A percentile compares a stretch with the other conserved stretches of the same genome.
These are phyloP conservation scores for Machaerirhynchus nigripectus DNA, from an alignment of 2,113 vertebrate genomes.

Conservation along the genomic window DNA sequence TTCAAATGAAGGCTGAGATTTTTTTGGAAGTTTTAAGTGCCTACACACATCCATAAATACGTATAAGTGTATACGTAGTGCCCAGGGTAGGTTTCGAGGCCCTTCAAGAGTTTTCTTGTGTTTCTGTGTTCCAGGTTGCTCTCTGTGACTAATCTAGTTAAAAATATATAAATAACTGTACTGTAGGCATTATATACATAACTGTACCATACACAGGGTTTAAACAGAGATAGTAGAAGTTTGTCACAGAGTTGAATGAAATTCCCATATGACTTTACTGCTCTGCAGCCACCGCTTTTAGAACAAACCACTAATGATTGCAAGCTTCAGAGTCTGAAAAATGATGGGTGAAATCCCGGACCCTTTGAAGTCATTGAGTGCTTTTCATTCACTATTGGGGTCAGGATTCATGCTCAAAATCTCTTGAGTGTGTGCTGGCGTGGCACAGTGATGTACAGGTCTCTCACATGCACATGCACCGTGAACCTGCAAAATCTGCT, in stretches of 20 bases:
- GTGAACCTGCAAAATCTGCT: not conserved
- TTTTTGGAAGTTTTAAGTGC: not conserved
- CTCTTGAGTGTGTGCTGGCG: not conserved
- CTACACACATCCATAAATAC: not conserved
- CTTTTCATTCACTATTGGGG: constrained; percentile 38
- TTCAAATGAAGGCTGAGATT: not conserved
- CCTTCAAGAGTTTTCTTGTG: not conserved
- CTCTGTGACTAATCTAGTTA: not conserved
- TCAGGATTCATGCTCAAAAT: constrained; percentile 47
- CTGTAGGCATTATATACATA: not conserved
- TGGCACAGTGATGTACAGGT: not conserved
- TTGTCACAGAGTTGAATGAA: not conserved
- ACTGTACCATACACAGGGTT: not conserved
- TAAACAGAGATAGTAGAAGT: not conserved
- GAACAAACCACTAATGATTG: constrained; percentile 16
- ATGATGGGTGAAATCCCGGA: constrained; percentile 45
- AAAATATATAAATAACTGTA: not conserved
- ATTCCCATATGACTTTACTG: not conserved
- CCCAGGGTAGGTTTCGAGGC: not conserved
- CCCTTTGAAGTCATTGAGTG: constrained; percentile 60
- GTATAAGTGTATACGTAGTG: not conserved
- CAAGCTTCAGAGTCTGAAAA: constrained; percentile 46
- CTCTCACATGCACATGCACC: not conserved
- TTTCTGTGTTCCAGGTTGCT: not conserved
- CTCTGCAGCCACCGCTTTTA: not conserved